Percentiles rank a stretch among this genome's conserved stretches.
Evolutionary conservation across 2,797 vertebrate species (phyloP).

Genomic region (Hippopotamyrus pictus): DNA sequence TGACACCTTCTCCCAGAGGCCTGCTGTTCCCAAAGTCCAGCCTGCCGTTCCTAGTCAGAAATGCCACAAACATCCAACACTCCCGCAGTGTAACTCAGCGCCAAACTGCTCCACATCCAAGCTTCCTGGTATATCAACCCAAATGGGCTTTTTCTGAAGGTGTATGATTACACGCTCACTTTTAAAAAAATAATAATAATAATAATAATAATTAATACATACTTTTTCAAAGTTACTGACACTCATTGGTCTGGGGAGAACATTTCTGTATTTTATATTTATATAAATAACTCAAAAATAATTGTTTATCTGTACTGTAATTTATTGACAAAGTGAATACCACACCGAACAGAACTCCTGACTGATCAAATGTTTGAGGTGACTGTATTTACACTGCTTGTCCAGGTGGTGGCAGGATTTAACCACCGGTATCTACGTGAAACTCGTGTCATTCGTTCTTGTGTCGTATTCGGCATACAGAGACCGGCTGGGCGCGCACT

Average conservation of each 20-base stretch:
- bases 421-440: background rate
- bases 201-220: too few species aligned
- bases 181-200: too few species aligned
- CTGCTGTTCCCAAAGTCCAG: background rate
- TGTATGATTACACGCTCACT: background rate
- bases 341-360: background rate
- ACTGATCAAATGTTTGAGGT: background rate
- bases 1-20: background rate
- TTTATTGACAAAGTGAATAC: background rate
- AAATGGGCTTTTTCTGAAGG: background rate
- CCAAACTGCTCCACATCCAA: background rate
- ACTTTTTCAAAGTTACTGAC: background rate
- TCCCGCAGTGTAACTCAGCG: background rate
- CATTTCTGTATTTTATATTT: background rate
- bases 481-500: background rate
- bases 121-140: background rate
- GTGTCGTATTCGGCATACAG: background rate
- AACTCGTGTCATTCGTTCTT: conserved; percentile 14
- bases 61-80: background rate
- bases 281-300: background rate
- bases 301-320: background rate
- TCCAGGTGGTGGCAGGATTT: conserved; percentile 17
- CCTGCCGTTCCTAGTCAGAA: background rate
- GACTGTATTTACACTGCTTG: background rate
- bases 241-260: background rate